Percentiles rank a stretch among this genome's conserved stretches.
These are phyloP conservation scores for Percopsis transmontana DNA, from an alignment of 2,113 vertebrate genomes.

Conservation along the genomic window DNA sequence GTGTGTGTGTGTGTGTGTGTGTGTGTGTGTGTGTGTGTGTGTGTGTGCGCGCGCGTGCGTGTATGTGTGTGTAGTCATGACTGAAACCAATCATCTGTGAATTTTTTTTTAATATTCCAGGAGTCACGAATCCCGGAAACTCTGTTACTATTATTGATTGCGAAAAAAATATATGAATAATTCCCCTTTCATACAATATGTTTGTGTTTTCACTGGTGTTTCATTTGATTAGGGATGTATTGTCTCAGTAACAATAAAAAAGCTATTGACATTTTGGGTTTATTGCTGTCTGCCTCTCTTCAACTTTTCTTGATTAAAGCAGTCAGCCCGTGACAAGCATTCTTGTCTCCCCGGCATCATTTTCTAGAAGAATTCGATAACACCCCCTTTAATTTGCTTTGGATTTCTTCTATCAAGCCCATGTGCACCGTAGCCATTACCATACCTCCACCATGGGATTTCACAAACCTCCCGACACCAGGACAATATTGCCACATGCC, in stretches of 20 bases:
- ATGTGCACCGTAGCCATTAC: neutral
- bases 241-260: slow-evolving; percentile 48
- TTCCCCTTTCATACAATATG: slow-evolving; percentile 30
- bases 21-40: neutral
- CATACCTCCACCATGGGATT: neutral
- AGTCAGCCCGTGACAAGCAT: slow-evolving; percentile 28
- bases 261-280: slow-evolving; percentile 46
- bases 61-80: neutral
- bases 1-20: too few relatives aligned
- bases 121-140: neutral
- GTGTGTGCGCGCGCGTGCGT: neutral
- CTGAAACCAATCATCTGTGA: neutral
- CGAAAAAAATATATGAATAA: slow-evolving; percentile 21
- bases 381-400: slow-evolving; percentile 44
- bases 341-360: slow-evolving; percentile 13
- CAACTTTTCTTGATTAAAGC: slow-evolving; percentile 59
- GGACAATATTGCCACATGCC: slow-evolving; percentile 21
- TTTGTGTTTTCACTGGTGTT: slow-evolving; percentile 23
- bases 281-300: slow-evolving; percentile 61
- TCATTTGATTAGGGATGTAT: slow-evolving; percentile 56
- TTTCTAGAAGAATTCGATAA: slow-evolving; percentile 23
- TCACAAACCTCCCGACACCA: slow-evolving; percentile 8
- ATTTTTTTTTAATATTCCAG: neutral
- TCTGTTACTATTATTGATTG: neutral
- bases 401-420: slow-evolving; percentile 26